Evolutionary conservation across 2,888 invertebrate genomes (phyloP).

Genomic region (Branchellion lobata): DNA sequence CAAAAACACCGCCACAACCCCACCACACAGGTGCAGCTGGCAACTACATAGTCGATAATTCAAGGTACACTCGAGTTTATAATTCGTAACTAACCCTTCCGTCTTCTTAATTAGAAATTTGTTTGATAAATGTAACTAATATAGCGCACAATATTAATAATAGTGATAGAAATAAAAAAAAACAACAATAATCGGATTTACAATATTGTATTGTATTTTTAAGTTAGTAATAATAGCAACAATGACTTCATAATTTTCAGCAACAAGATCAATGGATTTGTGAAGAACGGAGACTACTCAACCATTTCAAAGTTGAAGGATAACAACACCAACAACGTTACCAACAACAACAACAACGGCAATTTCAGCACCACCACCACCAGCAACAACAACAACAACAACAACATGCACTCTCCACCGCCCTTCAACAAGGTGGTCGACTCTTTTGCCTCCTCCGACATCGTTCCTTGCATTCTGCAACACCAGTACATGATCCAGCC

Average conservation of each 20-base stretch:
- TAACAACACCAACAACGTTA: neutral
- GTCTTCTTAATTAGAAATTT: too few species aligned
- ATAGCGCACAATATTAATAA: too few species aligned
- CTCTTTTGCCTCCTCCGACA: conserved; percentile 16
- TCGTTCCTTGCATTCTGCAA: conserved; percentile 32
- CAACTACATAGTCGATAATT: conserved; percentile 8
- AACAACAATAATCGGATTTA: too few species aligned
- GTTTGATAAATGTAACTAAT: too few species aligned
- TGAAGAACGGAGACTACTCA: conserved; percentile 12
- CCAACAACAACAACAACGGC: neutral
- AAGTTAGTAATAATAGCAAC: neutral
- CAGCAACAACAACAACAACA: conserved; percentile 3
- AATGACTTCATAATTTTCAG: neutral
- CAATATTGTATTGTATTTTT: neutral
- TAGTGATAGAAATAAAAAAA: too few species aligned
- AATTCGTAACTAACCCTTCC: too few species aligned
- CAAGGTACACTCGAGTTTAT: neutral
- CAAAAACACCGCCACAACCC: too few species aligned
- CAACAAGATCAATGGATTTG: conserved; percentile 10
- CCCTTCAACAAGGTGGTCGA: conserved; percentile 22
- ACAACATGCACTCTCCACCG: neutral
- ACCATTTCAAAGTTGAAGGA: neutral
- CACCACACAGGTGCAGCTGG: conserved; percentile 33
- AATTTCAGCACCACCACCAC: neutral
- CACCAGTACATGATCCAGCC: conserved; percentile 43